Percentiles rank a stretch among this genome's conserved stretches.
phyloP scores from a whole-genome alignment of 2,797 vertebrate genomes.

The Gymnoscopelus microlampas region DNA sequence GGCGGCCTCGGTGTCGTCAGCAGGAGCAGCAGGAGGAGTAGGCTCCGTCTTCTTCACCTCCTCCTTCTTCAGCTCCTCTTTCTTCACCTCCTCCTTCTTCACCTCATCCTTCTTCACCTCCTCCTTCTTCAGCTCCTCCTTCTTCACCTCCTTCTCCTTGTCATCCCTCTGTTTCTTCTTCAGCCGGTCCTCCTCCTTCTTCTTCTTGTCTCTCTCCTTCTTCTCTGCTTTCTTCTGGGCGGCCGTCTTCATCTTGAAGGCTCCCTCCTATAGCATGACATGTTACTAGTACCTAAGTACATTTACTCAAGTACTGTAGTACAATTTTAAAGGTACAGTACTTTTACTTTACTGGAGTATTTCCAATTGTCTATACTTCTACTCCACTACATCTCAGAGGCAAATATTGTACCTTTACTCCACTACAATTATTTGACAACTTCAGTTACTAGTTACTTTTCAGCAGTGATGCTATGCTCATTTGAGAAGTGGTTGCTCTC shows the following conservation, averaged over 20 bases:
- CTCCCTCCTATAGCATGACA: conserved; percentile 54
- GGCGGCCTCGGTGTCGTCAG: not conserved
- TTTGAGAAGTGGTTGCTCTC: too few species aligned
- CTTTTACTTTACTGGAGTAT: too few species aligned
- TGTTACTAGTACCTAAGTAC: too few species aligned
- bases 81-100: conserved; percentile 43
- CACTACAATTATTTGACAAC: too few species aligned
- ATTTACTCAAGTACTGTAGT: too few species aligned
- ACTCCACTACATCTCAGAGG: too few species aligned
- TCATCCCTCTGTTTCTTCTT: conserved; percentile 78
- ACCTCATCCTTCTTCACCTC: conserved; percentile 53
- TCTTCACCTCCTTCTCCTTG: conserved; percentile 54
- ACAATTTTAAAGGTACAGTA: too few species aligned
- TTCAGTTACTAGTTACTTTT: too few species aligned
- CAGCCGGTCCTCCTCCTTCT: conserved; percentile 89
- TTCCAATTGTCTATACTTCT: too few species aligned
- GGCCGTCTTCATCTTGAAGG: conserved; percentile 94
- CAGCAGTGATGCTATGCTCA: too few species aligned
- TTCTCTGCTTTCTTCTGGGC: conserved; percentile 99
- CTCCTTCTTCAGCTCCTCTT: conserved; percentile 53
- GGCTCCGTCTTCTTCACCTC: conserved; percentile 57
- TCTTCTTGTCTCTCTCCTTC: conserved; percentile 92
- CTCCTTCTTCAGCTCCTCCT: conserved; percentile 52
- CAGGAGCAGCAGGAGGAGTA: conserved; percentile 18
- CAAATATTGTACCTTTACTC: too few species aligned